A percentile compares a stretch with the other conserved stretches of the same genome.
Conservation (phyloP, 2,888 invertebrate species). For the Dichetophora obliterata region DNA sequence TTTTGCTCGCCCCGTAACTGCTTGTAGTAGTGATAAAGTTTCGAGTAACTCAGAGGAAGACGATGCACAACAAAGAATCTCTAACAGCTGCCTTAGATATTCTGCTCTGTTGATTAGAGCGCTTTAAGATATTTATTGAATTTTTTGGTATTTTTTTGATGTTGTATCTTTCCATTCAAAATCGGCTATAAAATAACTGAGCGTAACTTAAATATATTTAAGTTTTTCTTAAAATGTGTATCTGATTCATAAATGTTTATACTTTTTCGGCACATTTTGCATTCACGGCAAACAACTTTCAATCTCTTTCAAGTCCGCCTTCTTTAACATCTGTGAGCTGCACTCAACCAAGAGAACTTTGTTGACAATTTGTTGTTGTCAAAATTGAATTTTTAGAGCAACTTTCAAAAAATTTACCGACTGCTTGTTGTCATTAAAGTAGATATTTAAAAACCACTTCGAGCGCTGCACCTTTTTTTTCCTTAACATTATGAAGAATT, state of each 20-base stretch:
- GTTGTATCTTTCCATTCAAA: neutral
- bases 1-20: neutral
- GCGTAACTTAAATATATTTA: no score
- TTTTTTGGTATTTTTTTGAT: neutral
- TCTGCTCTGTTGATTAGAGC: neutral
- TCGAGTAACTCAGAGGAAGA: neutral
- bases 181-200: no score
- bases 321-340: no score
- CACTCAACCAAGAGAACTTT: neutral
- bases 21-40: neutral
- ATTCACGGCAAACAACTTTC: constrained; percentile 34
- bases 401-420: constrained; percentile 27
- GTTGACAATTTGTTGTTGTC: constrained; percentile 23
- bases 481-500: neutral
- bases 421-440: neutral
- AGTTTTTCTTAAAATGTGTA: no score
- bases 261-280: constrained; percentile 1
- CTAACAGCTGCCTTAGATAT: neutral
- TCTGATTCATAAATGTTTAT: neutral
- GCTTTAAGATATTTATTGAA: neutral
- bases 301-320: neutral
- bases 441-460: neutral
- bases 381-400: constrained; percentile 18
- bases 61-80: neutral
- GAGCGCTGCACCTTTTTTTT: neutral